Evolutionary conservation across 2,888 invertebrate genomes (phyloP), one percentile per base, ranked within the genome.

Genomic region (Nymphalis polychloros): DNA sequence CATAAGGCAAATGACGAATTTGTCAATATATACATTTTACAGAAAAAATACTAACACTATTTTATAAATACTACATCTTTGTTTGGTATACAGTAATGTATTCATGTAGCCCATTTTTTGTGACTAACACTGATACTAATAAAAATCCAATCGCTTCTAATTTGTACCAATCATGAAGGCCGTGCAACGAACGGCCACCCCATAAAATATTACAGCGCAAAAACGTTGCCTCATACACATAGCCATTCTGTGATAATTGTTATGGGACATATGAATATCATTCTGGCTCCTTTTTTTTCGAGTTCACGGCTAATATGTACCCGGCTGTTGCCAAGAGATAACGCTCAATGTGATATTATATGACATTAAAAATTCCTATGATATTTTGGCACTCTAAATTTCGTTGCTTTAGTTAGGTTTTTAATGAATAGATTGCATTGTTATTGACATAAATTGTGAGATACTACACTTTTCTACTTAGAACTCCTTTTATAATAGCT

Each of bases 191-290:
- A 77, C 78, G 80, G 79, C 81, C 77, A 79, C 79, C 80, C 82
- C 83, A 84, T 88, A 84, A 87, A 87, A 87, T 86, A 87, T 85
- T 83, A 85, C 81, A 84, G 80, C 84, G 78, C 79, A 86, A 86
- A 87, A 86, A 82, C 77, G 75, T 19, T 57, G 72, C 70, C 74
- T 70, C 80, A 80, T 77, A 76, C 77, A 78, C 75, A 76, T 73
- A 70, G 69, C 75, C 75, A 74, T 77, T 76, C 68, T 73, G 74
- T 76, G 77, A 85, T 85, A 86, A 85, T 86, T 86, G 84, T 85
- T 84, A 85, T 81, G 81, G 79, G 79, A 80, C 83, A 77, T 83
- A 82, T 81, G 81, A 79, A 81, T 83, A 81, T 75, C 78, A 78
- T 81, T 75, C 78, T 76, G 64, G 60, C 67, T 68, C 53, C 52